Conservation (phyloP, 2,113 vertebrate species). For the Cheilinus undulatus region DNA sequence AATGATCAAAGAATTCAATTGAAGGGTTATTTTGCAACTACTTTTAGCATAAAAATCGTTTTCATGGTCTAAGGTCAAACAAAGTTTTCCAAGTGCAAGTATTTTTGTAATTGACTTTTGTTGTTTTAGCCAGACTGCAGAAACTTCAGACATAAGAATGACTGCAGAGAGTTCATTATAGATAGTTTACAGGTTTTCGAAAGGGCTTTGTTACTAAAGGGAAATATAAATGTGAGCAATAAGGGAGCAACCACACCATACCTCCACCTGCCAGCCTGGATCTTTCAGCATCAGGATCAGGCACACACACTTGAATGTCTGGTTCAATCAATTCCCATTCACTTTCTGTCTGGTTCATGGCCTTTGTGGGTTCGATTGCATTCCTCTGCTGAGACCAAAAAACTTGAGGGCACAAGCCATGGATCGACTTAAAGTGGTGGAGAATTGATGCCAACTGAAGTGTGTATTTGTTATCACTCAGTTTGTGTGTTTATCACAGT, state of each 20-base stretch:
- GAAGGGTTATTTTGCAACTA: too few species aligned
- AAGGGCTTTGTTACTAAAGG: background rate
- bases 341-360: slow-evolving; percentile 34
- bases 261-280: slow-evolving; percentile 48
- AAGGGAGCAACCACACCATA: slow-evolving; percentile 43
- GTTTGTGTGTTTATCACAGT: slow-evolving; percentile 50
- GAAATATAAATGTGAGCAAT: slow-evolving; percentile 50
- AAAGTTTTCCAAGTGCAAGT: background rate
- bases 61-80: background rate
- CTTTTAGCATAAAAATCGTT: background rate
- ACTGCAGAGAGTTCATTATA: background rate
- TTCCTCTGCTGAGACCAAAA: slow-evolving; percentile 38
- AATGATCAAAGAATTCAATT: too few species aligned
- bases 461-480: slow-evolving; percentile 46
- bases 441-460: slow-evolving; percentile 62
- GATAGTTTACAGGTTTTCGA: background rate
- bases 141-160: slow-evolving; percentile 17
- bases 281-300: slow-evolving; percentile 50
- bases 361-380: slow-evolving; percentile 30
- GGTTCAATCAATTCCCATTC: slow-evolving; percentile 53
- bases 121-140: slow-evolving; percentile 22
- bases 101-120: slow-evolving; percentile 27
- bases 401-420: background rate
- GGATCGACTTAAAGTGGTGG: slow-evolving; percentile 31
- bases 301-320: slow-evolving; percentile 21